A percentile compares a stretch with the other conserved stretches of the same genome.
These are phyloP conservation scores for Labrus mixtus DNA, from an alignment of 2,113 vertebrate species.

Conservation along the genomic window DNA sequence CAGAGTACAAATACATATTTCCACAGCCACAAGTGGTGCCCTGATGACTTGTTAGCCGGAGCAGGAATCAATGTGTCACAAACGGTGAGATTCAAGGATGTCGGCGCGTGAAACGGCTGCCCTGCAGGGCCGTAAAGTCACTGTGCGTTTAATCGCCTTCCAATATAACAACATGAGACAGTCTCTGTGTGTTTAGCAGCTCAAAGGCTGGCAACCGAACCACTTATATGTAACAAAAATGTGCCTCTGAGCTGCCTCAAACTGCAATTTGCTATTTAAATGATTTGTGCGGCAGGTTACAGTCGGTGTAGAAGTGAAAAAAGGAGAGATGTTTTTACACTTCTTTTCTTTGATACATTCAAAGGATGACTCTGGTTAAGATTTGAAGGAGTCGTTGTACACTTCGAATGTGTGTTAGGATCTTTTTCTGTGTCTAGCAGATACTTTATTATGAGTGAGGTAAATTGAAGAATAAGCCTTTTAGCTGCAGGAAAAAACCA, in stretches of 20 bases:
- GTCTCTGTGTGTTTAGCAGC: slow-evolving; percentile 13
- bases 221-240: background rate
- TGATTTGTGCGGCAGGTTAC: slow-evolving; percentile 2
- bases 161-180: slow-evolving; percentile 19
- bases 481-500: background rate
- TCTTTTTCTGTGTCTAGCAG: background rate
- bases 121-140: slow-evolving; percentile 19
- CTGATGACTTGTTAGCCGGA: slow-evolving; percentile 37
- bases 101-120: slow-evolving; percentile 9
- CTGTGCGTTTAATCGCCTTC: slow-evolving; percentile 40
- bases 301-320: background rate
- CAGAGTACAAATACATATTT: slow-evolving; percentile 39
- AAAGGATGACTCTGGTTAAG: background rate
- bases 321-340: background rate
- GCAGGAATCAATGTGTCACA: slow-evolving; percentile 13
- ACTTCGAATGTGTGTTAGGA: too few species aligned
- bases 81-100: slow-evolving; percentile 39
- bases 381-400: background rate
- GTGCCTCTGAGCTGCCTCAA: background rate
- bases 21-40: slow-evolving; percentile 22
- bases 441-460: background rate
- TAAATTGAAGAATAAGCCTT: background rate
- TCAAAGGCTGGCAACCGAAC: slow-evolving; percentile 17
- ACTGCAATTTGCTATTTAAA: background rate
- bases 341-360: background rate